Conservation (phyloP, 92 coral and sea anemone genomes). For the Anthopleura xanthogrammica region DNA sequence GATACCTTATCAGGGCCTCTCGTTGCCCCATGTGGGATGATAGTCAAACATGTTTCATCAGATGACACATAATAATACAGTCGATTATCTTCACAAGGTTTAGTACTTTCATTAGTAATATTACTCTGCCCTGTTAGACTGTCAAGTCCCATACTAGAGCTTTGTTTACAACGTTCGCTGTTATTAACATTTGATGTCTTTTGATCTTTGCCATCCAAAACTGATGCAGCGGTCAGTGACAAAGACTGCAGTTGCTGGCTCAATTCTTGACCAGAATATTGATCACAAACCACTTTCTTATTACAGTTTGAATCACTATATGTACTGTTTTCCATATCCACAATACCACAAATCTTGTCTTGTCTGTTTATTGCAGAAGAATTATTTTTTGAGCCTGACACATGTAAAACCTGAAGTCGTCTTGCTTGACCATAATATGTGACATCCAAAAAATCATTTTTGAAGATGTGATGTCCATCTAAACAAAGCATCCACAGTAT, state of each 20-base stretch:
- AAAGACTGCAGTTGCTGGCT: background rate
- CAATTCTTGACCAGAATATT: background rate
- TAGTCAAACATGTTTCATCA: slow-evolving; percentile 60
- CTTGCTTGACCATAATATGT: slow-evolving; percentile 79
- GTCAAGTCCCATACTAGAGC: background rate
- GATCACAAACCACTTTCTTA: background rate
- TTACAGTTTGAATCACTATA: background rate
- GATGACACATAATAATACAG: slow-evolving; percentile 68
- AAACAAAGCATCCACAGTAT: background rate
- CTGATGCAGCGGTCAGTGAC: background rate
- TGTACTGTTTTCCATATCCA: background rate
- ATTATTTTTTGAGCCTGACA: background rate
- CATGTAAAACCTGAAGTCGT: slow-evolving; percentile 53
- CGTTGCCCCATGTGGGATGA: slow-evolving; percentile 43
- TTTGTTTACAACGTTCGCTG: background rate
- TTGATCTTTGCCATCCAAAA: background rate
- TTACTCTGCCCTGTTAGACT: background rate
- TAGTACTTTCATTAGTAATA: background rate
- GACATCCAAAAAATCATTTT: slow-evolving; percentile 60
- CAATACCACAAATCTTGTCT: background rate
- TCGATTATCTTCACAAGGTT: slow-evolving; percentile 2
- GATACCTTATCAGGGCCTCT: background rate
- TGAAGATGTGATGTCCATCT: slow-evolving; percentile 67
- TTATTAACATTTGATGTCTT: background rate
- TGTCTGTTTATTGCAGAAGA: background rate